Base-by-base conservation (phyloP, 2,797 vertebrate species). In the Alcedo quadribrachys region DNA sequence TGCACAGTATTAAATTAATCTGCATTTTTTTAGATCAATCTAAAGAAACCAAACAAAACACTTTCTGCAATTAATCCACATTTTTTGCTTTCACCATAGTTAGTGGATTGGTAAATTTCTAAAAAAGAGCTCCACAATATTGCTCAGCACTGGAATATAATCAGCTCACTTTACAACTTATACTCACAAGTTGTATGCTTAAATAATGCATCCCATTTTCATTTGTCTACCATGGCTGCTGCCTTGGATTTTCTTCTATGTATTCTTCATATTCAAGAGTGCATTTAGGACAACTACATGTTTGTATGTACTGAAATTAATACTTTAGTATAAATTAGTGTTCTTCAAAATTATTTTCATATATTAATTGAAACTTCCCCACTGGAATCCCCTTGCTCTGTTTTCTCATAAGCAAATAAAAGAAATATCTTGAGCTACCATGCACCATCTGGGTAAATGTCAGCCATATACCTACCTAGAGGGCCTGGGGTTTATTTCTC, bases 391-490 rank as follows among this genome's bases (percentile, higher is more conserved):
- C 15, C 30, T 71, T 89, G 16, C 18, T 80, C 13, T 75, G 25
- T n/a, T 91, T 89, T 83, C 80, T 82, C 51, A 51, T 71, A 81
- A 63, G 46, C 66, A 92, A 92, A 91, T 58, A 87, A 88, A 90
- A 88, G 51, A 91, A 94, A 50, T 91, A 69, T 73, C 63, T 92
- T 76, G 60, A 85, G 55, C 55, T 84, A 85, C 62, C 53, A 40
- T 57, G 40, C 58, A 93, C 80, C 91, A 91, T 89, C 91, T 95
- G 89, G 32, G 57, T 87, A 95, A 96, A 95, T 93, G 93, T 87
- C 92, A 96, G 63, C 87, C 85, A 21, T 43, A 87, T 66, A 60
- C 67, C 77, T 93, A 78, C 73, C 87, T 85, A 83, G 85, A 91
- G 80, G 43, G 80, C 85, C 74, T 87, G 70, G 74, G 8, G 12